Evolutionary conservation across 1,140 invertebrate species (phyloP), one percentile per base, ranked within the genome.

Genomic region (Elymnias hypermnestra): DNA sequence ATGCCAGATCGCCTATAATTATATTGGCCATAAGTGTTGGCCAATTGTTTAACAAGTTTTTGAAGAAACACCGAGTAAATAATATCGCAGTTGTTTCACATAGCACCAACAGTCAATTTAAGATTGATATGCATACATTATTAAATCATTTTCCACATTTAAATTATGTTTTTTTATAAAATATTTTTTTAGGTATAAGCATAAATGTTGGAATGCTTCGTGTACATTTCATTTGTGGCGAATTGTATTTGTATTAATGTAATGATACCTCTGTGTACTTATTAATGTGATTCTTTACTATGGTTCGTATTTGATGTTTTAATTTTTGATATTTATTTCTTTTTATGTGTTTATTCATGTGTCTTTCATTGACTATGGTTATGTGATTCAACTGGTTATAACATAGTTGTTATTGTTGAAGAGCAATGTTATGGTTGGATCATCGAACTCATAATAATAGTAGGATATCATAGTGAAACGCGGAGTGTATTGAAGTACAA

Each of bases 261-360:
- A 51, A 62, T 41, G 46, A 53, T 67, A 57, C 31, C 23, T 57
- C 38, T 51, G 42, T 67, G 67, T 75, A 78, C 69, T 77, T 77
- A 73, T 60, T 46, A 69, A 60, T 75, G 72, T 73, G 63, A 72
- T 62, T 62, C 21, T 69, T 54, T 64, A n/a, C n/a, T n/a, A n/a
- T n/a, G n/a, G n/a, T 45, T 60, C 29, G 13, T 35, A 39, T 55
- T 23, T 29, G 10, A 9, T 12, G 10, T 13, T 29, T 12, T 29
- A 29, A 29, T 29, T 4, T 35, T 44, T 44, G 43, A 14, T 43
- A 41, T 47, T n/a, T 10, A 39, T 23, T 17, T 42, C 7, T 13
- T 13, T 2, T 29, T 28, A 28, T 7, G 7, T 10, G 13, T 12
- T 13, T 7, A 3, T 29, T 13, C 13, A 13, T 0, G 3, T 13